Conservation (phyloP, 2,113 vertebrate species). For the Hystrix brachyura region DNA sequence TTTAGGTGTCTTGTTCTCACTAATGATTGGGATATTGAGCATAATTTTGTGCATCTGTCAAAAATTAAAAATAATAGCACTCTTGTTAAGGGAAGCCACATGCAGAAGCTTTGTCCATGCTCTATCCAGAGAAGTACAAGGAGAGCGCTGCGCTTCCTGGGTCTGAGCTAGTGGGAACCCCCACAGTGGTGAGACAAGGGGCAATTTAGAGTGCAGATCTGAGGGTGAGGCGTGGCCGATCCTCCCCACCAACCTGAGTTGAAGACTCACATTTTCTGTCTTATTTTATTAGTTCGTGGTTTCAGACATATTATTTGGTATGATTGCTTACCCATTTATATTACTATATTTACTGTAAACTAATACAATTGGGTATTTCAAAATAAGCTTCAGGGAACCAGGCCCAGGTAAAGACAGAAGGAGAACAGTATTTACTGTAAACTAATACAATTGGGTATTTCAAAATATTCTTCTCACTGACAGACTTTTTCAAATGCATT, state of each 20-base stretch:
- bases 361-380: too few species aligned
- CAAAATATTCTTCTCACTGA: not conserved
- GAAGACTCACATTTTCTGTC: not conserved
- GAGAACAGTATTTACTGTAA: not conserved
- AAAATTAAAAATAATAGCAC: not conserved
- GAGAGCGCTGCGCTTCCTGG: not conserved
- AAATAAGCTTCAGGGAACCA: not conserved
- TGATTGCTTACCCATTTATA: not conserved
- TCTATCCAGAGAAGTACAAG: not conserved
- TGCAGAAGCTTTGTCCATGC: not conserved
- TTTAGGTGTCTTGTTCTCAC: not conserved
- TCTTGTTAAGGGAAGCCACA: not conserved
- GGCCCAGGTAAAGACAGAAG: accelerated
- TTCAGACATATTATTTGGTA: not conserved
- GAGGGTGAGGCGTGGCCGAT: not conserved
- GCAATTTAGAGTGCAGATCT: not conserved
- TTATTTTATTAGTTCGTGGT: not conserved
- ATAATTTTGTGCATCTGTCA: not conserved
- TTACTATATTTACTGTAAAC: not conserved
- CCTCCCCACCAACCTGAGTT: not conserved
- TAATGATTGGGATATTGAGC: not conserved
- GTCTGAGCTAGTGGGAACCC: not conserved
- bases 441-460: not conserved
- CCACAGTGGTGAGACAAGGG: not conserved
- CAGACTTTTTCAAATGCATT: not conserved